Evolutionary conservation across 2,113 vertebrate species (phyloP).

Genomic region (Eonycteris spelaea): DNA sequence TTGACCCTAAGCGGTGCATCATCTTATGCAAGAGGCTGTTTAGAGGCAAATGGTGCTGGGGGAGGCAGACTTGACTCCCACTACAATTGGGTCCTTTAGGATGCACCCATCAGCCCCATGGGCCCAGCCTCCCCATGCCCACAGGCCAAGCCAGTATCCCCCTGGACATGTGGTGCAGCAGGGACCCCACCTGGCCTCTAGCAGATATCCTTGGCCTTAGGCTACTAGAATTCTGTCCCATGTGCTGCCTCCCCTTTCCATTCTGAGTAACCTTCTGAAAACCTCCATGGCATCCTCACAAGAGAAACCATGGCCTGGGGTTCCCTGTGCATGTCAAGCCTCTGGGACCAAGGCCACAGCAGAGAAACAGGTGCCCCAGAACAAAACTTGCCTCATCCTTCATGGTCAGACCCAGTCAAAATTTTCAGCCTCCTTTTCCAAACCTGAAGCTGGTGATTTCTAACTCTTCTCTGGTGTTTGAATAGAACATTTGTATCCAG

Average conservation of each 20-base stretch:
- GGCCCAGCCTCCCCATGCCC: neutral
- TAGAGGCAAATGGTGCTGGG: too few species aligned
- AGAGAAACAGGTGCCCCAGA: neutral
- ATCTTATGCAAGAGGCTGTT: neutral
- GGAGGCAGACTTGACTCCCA: neutral
- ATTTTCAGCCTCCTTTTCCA: neutral
- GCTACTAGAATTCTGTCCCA: neutral
- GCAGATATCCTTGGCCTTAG: neutral
- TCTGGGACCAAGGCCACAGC: neutral
- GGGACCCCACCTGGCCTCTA: neutral
- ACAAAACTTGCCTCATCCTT: neutral
- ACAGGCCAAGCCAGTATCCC: neutral
- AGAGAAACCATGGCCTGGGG: neutral
- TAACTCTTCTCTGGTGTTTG: neutral
- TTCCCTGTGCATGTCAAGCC: neutral
- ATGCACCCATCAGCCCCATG: rapidly evolving
- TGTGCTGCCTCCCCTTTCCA: neutral
- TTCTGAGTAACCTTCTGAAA: neutral
- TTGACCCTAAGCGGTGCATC: neutral
- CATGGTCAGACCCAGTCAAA: neutral
- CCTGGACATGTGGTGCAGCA: neutral
- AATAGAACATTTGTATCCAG: neutral
- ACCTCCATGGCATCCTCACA: neutral
- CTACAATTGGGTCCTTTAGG: neutral
- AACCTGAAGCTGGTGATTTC: neutral